A percentile compares a stretch with the other conserved stretches of the same genome.
Evolutionary conservation across 2,888 invertebrate genomes (phyloP).

Genomic region (Standfussiana lucernea): DNA sequence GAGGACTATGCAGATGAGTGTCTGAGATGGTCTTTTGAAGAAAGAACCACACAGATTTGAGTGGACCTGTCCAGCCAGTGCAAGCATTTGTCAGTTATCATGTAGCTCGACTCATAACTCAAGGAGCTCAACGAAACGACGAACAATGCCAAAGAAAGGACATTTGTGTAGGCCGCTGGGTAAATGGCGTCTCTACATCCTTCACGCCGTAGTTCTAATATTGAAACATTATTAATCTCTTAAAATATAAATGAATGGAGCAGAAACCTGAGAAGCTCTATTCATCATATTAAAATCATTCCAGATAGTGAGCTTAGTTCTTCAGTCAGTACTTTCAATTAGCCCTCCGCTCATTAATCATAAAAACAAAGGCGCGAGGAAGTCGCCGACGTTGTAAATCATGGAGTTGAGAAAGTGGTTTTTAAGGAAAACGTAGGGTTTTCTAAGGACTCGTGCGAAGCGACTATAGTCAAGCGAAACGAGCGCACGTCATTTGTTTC

Average conservation of each 20-base stretch:
- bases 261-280: neutral
- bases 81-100: too few species aligned
- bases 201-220: neutral
- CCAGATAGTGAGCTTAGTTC: neutral
- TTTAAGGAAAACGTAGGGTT: neutral
- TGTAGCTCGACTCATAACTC: too few species aligned
- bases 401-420: conserved; percentile 3
- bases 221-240: neutral
- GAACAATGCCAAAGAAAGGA: too few species aligned
- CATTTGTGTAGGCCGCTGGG: too few species aligned
- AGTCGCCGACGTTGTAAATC: conserved; percentile 36
- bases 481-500: neutral
- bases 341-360: conserved; percentile 38
- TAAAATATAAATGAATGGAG: neutral
- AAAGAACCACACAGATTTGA: too few species aligned
- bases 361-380: conserved; percentile 28
- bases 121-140: too few species aligned
- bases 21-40: too few species aligned
- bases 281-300: conserved; percentile 1
- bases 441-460: neutral
- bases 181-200: neutral
- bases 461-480: neutral
- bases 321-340: conserved; percentile 46
- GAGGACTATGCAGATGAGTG: too few species aligned
- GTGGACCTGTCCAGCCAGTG: too few species aligned